Percentiles rank a stretch among this genome's conserved stretches.
Evolutionary conservation across 2,113 vertebrate genomes (phyloP).

Genomic region (Dromaius novaehollandiae): DNA sequence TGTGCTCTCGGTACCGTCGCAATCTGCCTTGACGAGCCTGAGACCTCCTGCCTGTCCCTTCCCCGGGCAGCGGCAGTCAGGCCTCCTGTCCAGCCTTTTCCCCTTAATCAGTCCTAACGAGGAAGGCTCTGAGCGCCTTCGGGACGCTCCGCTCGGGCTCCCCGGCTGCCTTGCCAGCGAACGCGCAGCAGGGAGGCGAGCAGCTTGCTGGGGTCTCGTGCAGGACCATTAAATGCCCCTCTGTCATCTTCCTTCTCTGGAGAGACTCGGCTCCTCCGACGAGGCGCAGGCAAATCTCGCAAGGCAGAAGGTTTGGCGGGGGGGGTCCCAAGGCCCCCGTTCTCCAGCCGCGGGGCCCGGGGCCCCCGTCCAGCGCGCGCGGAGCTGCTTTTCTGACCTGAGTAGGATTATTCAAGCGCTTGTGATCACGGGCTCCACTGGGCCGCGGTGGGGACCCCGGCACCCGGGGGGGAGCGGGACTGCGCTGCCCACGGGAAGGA

Average conservation of each 20-base stretch:
- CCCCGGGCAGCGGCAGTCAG: neutral
- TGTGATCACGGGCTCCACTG: neutral
- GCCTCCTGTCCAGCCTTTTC: neutral
- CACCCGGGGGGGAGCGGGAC: neutral
- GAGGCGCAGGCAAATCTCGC: neutral
- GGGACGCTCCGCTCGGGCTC: accelerated
- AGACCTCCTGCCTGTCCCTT: neutral
- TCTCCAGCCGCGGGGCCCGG: neutral
- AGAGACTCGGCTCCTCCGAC: neutral
- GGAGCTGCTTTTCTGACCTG: neutral
- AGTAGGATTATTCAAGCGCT: neutral
- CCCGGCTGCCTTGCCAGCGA: neutral
- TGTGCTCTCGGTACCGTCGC: neutral
- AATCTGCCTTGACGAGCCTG: neutral
- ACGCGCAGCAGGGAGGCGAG: neutral
- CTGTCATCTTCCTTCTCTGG: neutral
- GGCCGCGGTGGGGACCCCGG: neutral
- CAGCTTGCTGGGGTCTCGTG: accelerated
- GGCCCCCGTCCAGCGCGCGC: neutral
- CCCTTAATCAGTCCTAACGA: neutral
- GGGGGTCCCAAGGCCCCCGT: neutral
- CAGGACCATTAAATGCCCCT: neutral
- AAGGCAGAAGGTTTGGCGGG: accelerated
- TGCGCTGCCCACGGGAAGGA: neutral
- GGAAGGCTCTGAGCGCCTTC: neutral